Percentiles rank a stretch among this genome's conserved stretches.
Evolutionary conservation across 2,888 invertebrate species (phyloP).

Genomic region (Mesoligia furuncula): DNA sequence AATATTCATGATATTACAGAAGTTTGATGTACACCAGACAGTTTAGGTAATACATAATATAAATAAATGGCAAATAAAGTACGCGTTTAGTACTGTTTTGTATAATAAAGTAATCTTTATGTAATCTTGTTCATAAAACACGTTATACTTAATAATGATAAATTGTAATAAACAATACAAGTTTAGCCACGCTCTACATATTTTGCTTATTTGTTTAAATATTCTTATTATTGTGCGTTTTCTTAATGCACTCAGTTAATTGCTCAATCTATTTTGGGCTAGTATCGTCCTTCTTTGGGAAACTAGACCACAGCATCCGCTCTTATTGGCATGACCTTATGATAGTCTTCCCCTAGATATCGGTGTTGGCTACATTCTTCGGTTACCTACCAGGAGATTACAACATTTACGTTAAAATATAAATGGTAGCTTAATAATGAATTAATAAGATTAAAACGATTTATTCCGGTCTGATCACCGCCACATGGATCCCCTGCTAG

Average conservation of each 20-base stretch:
- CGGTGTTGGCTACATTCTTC: background rate
- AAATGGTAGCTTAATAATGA: too few relatives aligned
- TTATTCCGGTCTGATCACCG: too few relatives aligned
- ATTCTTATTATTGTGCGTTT: background rate
- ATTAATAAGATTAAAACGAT: too few relatives aligned
- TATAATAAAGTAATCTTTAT: background rate
- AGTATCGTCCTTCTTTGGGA: background rate
- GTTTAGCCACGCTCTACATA: constrained; percentile 5
- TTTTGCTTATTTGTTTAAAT: background rate
- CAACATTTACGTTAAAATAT: too few relatives aligned
- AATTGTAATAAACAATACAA: constrained; percentile 6
- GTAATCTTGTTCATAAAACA: constrained; percentile 7
- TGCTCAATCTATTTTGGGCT: background rate
- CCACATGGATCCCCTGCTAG: too few relatives aligned
- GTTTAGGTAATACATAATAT: background rate
- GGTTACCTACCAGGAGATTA: background rate
- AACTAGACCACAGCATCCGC: background rate
- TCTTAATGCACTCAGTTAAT: background rate
- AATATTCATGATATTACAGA: constrained; percentile 4
- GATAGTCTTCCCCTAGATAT: background rate
- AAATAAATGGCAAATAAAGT: background rate
- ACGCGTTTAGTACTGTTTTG: background rate
- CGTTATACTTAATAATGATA: background rate
- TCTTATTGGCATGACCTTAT: background rate
- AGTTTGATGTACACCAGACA: background rate